These are phyloP conservation scores for Pseudomyrmex dendroicus DNA, from an alignment of 1,140 invertebrate genomes.

Conservation along the genomic window DNA sequence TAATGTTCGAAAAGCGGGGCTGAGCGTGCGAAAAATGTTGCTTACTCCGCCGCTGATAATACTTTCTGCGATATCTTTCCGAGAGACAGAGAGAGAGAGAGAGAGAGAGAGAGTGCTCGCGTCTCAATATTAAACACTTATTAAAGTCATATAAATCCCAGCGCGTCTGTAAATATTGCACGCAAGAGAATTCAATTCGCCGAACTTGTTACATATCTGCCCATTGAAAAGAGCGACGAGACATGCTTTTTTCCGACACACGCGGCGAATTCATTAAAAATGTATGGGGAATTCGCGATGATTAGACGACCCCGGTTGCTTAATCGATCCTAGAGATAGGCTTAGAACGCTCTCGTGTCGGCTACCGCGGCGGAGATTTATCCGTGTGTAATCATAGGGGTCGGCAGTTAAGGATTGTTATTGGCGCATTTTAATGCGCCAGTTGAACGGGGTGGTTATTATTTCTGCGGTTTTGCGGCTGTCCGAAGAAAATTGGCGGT, in stretches of 20 bases:
- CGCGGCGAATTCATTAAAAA: slow-evolving; percentile 66
- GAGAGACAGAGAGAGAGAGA: too few relatives aligned
- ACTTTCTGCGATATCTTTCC: background rate
- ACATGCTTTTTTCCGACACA: background rate
- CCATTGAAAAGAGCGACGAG: background rate
- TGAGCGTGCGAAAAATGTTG: slow-evolving; percentile 40
- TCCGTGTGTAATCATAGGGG: slow-evolving; percentile 79
- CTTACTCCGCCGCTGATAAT: slow-evolving; percentile 40
- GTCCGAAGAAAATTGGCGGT: slow-evolving; percentile 81
- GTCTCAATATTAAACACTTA: slow-evolving; percentile 17
- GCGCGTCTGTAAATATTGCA: background rate
- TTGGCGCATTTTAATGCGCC: slow-evolving; percentile 80
- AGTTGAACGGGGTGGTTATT: slow-evolving; percentile 78
- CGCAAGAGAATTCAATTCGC: background rate
- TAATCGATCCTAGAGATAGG: slow-evolving; percentile 60
- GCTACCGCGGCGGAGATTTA: slow-evolving; percentile 81
- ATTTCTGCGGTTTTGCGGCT: slow-evolving; percentile 80
- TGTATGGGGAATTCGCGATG: slow-evolving; percentile 57
- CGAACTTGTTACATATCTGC: background rate
- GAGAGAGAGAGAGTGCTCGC: background rate
- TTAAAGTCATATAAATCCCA: slow-evolving; percentile 25
- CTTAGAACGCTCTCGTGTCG: slow-evolving; percentile 57
- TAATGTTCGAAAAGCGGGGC: slow-evolving; percentile 27
- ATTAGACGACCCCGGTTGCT: background rate
- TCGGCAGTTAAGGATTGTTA: slow-evolving; percentile 77